Base-by-base conservation (phyloP, 2,113 vertebrate species). In the Lepus europaeus region DNA sequence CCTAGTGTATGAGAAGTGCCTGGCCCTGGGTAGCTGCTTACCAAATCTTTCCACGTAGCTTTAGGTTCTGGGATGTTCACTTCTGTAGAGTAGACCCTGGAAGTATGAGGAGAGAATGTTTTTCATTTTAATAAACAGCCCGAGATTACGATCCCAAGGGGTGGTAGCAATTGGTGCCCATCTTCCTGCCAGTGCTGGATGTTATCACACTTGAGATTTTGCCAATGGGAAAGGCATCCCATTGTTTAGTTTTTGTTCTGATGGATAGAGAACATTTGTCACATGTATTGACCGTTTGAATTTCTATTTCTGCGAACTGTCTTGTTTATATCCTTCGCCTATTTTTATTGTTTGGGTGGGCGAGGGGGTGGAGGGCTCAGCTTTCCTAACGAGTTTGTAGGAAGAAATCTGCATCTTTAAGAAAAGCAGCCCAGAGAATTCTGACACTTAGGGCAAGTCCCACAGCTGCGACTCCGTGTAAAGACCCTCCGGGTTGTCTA, bases 211-310 rank as follows among this genome's bases (percentile, higher is more conserved):
- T 89, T 96, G 93, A 89, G 19, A 72, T 36, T 51, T 39, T 68
- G 93, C 87, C 91, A 95, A 4, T 19, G 33, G 33, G 59, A 33
- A 31, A 45, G 23, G 6, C 68, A 69, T 63, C 87, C 91, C 63
- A 82, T 95, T 94, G 94, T 96, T 95, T 68, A 53, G 82, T 84
- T 81, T 87, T 87, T 51, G 63, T 82, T 94, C 96, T 87, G 72
- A 87, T 72, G 84, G 87, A 89, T 66, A 94, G 70, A 86, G 69
- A 87, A 77, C 63, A 39, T 90, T 93, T 74, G 61, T 90, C 63
- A 74, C 10, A 9, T 73, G 91, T 91, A 69, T 81, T 29, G 90
- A 23, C 61, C n/a, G 16, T 78, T 61, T 82, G 59, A 73, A 78
- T 89, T 84, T 86, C 61, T 76, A 63, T 87, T 95, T 92, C 68